Evolutionary conservation across 2,797 vertebrate genomes (phyloP).

Genomic region (Phrynocephalus vlangalii): DNA sequence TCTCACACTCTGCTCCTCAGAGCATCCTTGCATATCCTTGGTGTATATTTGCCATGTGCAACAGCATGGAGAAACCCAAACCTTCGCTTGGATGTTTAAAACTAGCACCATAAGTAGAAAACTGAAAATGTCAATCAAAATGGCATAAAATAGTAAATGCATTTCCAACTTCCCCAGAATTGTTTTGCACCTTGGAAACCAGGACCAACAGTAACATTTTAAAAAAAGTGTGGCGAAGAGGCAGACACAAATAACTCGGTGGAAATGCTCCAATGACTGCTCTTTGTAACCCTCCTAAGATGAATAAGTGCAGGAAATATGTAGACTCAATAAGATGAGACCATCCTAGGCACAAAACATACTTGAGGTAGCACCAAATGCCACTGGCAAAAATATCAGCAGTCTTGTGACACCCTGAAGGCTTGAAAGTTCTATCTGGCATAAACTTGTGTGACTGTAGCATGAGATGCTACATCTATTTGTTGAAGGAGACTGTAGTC

Average conservation of each 20-base stretch:
- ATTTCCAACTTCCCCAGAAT: neutral
- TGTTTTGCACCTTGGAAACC: neutral
- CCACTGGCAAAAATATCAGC: neutral
- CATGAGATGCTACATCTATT: too few relatives aligned
- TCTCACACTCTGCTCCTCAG: neutral
- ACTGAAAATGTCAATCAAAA: neutral
- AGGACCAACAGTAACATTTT: neutral
- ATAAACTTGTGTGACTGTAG: too few relatives aligned
- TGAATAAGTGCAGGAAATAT: neutral
- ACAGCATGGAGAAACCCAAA: neutral
- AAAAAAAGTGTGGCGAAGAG: neutral
- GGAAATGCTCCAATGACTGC: neutral
- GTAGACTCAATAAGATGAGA: neutral
- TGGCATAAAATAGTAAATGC: neutral
- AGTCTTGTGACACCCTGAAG: too few relatives aligned
- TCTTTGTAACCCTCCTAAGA: constrained; percentile 7
- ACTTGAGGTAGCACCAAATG: constrained; percentile 7
- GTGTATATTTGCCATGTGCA: neutral
- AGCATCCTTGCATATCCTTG: neutral
- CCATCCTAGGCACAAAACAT: neutral
- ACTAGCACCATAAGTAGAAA: neutral
- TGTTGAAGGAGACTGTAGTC: too few relatives aligned
- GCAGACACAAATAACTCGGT: neutral
- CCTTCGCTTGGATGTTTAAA: neutral
- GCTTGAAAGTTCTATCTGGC: too few relatives aligned